Conservation (phyloP, 2,888 invertebrate genomes). For the Sphaeridia pumilis region DNA sequence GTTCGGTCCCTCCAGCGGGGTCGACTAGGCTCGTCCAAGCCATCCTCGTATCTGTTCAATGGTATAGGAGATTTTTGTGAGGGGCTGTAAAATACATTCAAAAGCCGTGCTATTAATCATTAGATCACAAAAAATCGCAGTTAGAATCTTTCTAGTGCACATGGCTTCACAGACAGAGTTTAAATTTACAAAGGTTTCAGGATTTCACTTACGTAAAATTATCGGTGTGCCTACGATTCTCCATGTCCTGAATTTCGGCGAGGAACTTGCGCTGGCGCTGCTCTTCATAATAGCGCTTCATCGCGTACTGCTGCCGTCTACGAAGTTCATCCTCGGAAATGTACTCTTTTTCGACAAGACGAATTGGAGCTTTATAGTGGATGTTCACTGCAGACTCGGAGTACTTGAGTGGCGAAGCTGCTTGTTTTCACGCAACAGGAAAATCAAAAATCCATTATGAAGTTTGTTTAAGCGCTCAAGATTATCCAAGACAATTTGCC, state of each 20-base stretch:
- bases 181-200: background rate
- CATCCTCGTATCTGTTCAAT: slow-evolving; percentile 83
- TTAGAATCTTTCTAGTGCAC: background rate
- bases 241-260: slow-evolving; percentile 84
- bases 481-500: too few species aligned
- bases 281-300: slow-evolving; percentile 82
- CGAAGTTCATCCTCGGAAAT: slow-evolving; percentile 71
- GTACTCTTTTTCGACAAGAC: slow-evolving; percentile 72
- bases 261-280: slow-evolving; percentile 79
- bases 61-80: slow-evolving; percentile 88
- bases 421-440: too few species aligned
- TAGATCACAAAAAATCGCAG: slow-evolving; percentile 1
- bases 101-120: too few species aligned
- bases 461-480: too few species aligned
- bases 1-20: slow-evolving; percentile 46
- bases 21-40: slow-evolving; percentile 52
- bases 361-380: slow-evolving; percentile 79
- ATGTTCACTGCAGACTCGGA: slow-evolving; percentile 88
- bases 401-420: slow-evolving; percentile 78
- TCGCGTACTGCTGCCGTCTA: slow-evolving; percentile 74
- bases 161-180: too few species aligned
- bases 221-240: slow-evolving; percentile 84
- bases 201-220: slow-evolving; percentile 59
- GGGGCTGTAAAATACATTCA: slow-evolving; percentile 51
- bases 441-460: too few species aligned